Evolutionary conservation across 2,888 invertebrate genomes (phyloP).

Genomic region (Nemapogon koenigi): DNA sequence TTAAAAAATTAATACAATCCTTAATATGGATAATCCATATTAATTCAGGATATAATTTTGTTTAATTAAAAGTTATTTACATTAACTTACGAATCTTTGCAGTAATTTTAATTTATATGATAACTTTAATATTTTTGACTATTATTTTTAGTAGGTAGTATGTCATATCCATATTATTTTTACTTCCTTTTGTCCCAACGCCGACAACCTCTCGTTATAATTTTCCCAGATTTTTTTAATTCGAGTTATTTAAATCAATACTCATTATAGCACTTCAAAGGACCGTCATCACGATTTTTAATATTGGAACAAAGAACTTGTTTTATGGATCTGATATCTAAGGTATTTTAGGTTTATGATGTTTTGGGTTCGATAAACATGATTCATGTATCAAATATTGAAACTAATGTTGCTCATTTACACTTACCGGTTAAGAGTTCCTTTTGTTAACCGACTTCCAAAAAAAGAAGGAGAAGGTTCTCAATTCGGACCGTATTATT

Average conservation of each 20-base stretch:
- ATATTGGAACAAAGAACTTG: constrained; percentile 52
- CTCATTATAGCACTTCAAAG: constrained; percentile 59
- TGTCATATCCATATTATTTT: constrained; percentile 30
- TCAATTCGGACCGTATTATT: no score
- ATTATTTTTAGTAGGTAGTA: no score
- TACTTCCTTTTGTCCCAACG: constrained; percentile 24
- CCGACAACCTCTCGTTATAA: constrained; percentile 54
- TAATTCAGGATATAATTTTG: constrained; percentile 7
- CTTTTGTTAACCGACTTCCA: no score
- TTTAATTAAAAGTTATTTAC: no score
- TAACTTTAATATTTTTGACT: no score
- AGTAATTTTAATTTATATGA: background rate
- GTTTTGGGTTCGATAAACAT: constrained; percentile 5
- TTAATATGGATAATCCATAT: constrained; percentile 32
- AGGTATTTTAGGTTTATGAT: constrained; percentile 54
- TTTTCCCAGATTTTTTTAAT: constrained; percentile 58
- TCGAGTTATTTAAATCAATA: constrained; percentile 62
- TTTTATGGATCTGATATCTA: constrained; percentile 57
- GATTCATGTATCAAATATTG: no score
- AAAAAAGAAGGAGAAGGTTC: no score
- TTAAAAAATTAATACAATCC: constrained; percentile 45
- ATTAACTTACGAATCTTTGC: background rate
- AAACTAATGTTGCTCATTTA: no score
- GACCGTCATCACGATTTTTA: constrained; percentile 54
- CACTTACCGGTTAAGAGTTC: no score